Evolutionary conservation across 2,888 invertebrate genomes (phyloP).

Genomic region (Liodrosophila aerea): DNA sequence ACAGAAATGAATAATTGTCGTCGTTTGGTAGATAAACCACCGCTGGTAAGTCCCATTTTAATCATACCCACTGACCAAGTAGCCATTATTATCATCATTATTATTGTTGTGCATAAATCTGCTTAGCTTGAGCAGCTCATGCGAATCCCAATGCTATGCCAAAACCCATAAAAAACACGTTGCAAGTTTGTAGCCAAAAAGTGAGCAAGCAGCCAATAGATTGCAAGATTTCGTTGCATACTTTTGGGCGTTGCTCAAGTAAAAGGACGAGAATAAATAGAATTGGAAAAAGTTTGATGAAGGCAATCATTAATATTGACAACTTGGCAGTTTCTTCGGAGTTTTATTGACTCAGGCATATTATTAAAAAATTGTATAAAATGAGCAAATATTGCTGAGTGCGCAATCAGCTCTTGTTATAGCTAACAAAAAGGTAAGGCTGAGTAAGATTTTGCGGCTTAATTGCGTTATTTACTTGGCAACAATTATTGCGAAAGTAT

Average conservation of each 20-base stretch:
- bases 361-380: background rate
- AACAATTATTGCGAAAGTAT: no score
- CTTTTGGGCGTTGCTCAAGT: constrained; percentile 33
- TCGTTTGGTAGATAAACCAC: constrained; percentile 91
- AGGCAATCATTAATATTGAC: constrained; percentile 24
- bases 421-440: no score
- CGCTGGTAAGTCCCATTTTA: constrained; percentile 83
- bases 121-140: no score
- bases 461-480: no score
- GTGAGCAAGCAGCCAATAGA: no score
- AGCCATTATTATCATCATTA: no score
- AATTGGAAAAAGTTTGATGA: background rate
- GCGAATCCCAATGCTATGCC: no score
- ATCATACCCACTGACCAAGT: background rate
- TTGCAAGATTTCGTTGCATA: constrained; percentile 44
- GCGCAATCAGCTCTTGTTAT: no score
- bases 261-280: constrained; percentile 4
- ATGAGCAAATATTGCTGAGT: background rate
- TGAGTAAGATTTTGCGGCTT: no score
- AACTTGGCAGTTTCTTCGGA: constrained; percentile 12
- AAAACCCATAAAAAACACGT: constrained; percentile 20
- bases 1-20: constrained; percentile 93
- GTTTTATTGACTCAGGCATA: constrained; percentile 2
- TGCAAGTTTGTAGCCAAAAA: background rate
- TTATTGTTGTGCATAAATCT: constrained; percentile 21